Evolutionary conservation across 2,113 vertebrate species (phyloP).

Genomic region (Phalacrocorax carbo): DNA sequence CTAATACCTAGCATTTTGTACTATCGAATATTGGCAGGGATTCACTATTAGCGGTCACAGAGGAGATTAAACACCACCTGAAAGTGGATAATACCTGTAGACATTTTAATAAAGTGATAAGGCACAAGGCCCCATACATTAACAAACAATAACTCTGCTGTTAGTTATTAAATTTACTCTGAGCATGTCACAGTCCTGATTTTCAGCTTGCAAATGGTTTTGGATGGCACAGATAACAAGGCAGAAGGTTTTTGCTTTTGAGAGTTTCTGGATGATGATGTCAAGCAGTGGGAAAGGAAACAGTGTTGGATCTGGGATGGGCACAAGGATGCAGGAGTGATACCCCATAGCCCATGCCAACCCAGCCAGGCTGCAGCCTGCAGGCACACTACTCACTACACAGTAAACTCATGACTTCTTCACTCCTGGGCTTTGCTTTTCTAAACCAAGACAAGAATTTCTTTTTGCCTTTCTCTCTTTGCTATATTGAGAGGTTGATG

Average conservation of each 20-base stretch:
- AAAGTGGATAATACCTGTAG: background rate
- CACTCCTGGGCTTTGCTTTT: background rate
- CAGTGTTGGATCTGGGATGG: background rate
- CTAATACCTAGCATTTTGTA: background rate
- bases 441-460: background rate
- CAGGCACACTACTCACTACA: fast-evolving
- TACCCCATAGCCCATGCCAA: background rate
- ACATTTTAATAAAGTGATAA: background rate
- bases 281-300: background rate
- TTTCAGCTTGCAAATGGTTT: background rate
- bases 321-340: background rate
- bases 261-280: background rate
- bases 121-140: background rate
- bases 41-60: background rate
- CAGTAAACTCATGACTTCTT: background rate
- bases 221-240: background rate
- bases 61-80: slow-evolving; percentile 1
- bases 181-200: background rate
- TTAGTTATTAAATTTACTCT: slow-evolving; percentile 2
- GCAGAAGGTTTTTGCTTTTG: background rate
- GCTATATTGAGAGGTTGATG: background rate
- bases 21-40: background rate
- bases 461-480: background rate
- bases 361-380: background rate
- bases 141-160: background rate